Conservation (phyloP, 2,888 invertebrate species). For the Oscheius sp. region DNA sequence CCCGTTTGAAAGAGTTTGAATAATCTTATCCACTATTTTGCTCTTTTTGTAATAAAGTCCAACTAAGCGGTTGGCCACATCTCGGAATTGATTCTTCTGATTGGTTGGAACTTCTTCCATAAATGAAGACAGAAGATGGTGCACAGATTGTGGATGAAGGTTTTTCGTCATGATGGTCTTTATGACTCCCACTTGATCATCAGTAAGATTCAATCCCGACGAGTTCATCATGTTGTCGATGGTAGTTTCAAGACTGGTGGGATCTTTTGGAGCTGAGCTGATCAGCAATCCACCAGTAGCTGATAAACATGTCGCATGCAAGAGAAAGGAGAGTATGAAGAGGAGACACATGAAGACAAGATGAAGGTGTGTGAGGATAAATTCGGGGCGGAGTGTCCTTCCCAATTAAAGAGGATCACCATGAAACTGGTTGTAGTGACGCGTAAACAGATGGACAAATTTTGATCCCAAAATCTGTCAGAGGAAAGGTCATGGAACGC, state of each 20-base stretch:
- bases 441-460: too few species aligned
- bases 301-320: too few species aligned
- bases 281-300: not conserved
- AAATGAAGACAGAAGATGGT: not conserved
- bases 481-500: too few species aligned
- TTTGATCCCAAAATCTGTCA: too few species aligned
- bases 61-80: not conserved
- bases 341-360: too few species aligned
- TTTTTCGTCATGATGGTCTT: not conserved
- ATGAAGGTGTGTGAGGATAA: too few species aligned
- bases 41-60: slow-evolving; percentile 1
- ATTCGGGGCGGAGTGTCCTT: too few species aligned
- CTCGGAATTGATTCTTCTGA: not conserved
- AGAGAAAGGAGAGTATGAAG: too few species aligned
- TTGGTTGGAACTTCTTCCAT: not conserved
- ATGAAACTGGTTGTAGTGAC: too few species aligned
- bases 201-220: not conserved
- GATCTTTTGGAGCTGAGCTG: not conserved
- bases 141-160: not conserved
- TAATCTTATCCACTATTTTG: not conserved
- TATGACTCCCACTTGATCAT: not conserved
- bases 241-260: not conserved
- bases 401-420: too few species aligned
- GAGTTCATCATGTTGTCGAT: not conserved
- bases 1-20: not conserved